Base-by-base conservation (phyloP, 2,797 vertebrate species). In the Tadarida brasiliensis region DNA sequence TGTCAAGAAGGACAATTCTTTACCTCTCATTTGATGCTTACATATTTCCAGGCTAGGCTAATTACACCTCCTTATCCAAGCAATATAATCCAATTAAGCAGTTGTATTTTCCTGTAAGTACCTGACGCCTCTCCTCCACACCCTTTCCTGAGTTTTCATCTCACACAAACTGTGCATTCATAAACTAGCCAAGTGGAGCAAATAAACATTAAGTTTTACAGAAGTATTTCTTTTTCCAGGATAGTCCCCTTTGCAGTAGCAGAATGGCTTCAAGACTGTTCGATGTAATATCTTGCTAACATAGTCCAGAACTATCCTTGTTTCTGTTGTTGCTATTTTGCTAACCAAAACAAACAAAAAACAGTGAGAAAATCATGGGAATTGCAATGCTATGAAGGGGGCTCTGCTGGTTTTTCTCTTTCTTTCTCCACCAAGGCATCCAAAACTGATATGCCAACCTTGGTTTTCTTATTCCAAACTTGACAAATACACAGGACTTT, bases 311-410 rank as follows among this genome's bases (percentile, higher is more conserved):
- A 95, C 85, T 56, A 70, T 61, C 70, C 35, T 87, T 57, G 19
- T 51, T 87, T 92, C 57, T 67, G 3, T 57, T 96, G 56, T 61
- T 95, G 80, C 33, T 94, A 89, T 91, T 90, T 94, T 91, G 61
- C 84, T 67, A 96, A 91, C 49, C 49, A 63, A 97, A 96, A 95
- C 82, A 95, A 97, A 96, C 56, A 92, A 71, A 93, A 96, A 90
- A 63, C 59, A 93, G 22, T 78, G 33, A 96, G 20, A 85, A 90
- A 91, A 28, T 63, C 28, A 68, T 33, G 33, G 63, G 35, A 91
- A 94, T n/a, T 49, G 77, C 17, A 59, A 96, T 35, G 44, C 3
- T 91, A 74, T 12, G 1, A 91, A 86, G 59, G 51, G 16, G 3
- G 35, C 33, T 93, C 78, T 94, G 26, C 15, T 88, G 56, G 33